phyloP scores from a whole-genome alignment of 2,888 invertebrate genomes.

The Cinara cedri region DNA sequence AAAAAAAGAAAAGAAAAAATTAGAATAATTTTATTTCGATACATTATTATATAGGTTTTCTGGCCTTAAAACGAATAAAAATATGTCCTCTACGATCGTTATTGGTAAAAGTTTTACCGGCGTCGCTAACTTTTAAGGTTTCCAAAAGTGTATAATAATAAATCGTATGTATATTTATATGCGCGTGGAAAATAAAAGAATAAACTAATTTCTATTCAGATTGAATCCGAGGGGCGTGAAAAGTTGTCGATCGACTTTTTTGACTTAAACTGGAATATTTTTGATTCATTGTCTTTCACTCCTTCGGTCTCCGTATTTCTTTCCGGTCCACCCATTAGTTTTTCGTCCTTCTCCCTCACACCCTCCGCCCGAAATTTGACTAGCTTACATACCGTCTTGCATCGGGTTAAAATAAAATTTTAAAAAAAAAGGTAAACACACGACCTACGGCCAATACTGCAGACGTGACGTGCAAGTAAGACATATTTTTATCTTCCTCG shows the following conservation, averaged over 20 bases:
- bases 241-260: conserved; percentile 37
- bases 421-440: not conserved
- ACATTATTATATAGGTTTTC: not conserved
- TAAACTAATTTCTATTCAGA: conserved; percentile 39
- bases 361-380: too few species aligned
- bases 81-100: conserved; percentile 19
- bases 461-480: conserved; percentile 36
- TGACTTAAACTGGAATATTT: conserved; percentile 24
- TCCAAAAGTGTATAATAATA: conserved; percentile 21
- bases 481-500: not conserved
- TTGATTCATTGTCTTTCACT: conserved; percentile 26
- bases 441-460: conserved; percentile 27
- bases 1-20: not conserved
- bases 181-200: not conserved
- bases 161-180: not conserved
- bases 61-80: conserved; percentile 1
- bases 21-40: conserved; percentile 16
- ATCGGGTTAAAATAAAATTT: conserved; percentile 22
- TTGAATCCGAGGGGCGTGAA: conserved; percentile 32
- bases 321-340: conserved; percentile 11
- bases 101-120: conserved; percentile 28
- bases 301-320: not conserved
- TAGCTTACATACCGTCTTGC: too few species aligned
- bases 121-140: conserved; percentile 20
- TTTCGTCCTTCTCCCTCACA: too few species aligned